phyloP scores from a whole-genome alignment of 2,888 invertebrate species.

The Cataglyphis albicans region DNA sequence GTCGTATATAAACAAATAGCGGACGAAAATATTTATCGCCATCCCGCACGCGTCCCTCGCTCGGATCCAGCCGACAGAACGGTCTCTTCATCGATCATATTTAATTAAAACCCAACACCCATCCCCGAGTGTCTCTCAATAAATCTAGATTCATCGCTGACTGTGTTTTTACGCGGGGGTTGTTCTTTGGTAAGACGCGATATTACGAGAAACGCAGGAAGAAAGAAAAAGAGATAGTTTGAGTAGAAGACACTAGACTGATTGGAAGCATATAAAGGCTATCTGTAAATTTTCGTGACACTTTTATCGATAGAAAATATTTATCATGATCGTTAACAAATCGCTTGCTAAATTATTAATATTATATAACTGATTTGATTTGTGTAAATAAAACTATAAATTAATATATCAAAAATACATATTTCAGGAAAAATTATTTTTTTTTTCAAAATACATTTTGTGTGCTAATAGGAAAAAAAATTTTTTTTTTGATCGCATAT shows the following conservation, averaged over 20 bases:
- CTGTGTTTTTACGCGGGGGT: constrained; percentile 63
- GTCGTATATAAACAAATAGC: constrained; percentile 67
- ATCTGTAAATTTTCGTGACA: not conserved
- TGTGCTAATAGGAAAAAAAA: not conserved
- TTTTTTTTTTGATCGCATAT: not conserved
- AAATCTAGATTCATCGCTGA: constrained; percentile 74
- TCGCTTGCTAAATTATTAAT: not conserved
- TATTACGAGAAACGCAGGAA: constrained; percentile 37
- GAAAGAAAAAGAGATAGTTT: constrained; percentile 32
- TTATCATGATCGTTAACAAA: not conserved
- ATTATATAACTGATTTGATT: not conserved
- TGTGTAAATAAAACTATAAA: not conserved
- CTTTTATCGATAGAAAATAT: not conserved
- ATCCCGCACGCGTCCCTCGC: constrained; percentile 5
- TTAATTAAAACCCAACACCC: constrained; percentile 81
- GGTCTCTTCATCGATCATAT: constrained; percentile 81
- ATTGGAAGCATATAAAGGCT: not conserved
- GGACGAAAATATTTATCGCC: constrained; percentile 72
- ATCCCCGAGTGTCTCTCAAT: constrained; percentile 73
- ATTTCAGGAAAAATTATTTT: not conserved
- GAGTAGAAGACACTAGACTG: not conserved
- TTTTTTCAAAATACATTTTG: not conserved
- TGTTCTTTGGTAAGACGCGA: constrained; percentile 23
- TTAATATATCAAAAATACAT: not conserved
- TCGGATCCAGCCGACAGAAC: constrained; percentile 54